Conservation (phyloP, 2,797 vertebrate species). For the Acanthurus lineatus region DNA sequence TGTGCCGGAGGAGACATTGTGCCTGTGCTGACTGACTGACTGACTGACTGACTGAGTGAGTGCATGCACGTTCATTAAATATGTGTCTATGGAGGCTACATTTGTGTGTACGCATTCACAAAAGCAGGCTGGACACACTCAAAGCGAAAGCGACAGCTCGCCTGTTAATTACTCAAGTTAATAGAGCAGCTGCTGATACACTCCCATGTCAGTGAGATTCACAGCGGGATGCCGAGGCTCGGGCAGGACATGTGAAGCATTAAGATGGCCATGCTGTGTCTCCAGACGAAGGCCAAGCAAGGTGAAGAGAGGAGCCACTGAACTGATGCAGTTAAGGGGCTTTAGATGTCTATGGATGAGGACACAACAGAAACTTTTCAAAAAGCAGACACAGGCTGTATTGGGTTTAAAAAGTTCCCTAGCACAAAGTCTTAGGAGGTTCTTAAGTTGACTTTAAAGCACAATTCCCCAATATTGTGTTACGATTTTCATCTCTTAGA, state of each 20-base stretch:
- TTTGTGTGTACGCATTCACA: conserved; percentile 13
- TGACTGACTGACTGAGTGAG: conserved; percentile 14
- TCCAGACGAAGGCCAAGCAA: conserved; percentile 42
- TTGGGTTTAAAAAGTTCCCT: not conserved
- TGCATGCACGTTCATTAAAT: not conserved
- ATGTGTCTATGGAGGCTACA: conserved; percentile 4
- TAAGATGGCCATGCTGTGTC: conserved; percentile 55
- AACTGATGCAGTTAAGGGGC: conserved; percentile 37
- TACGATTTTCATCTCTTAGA: conserved; percentile 43
- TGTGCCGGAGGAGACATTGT: conserved; percentile 41
- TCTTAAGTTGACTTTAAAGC: conserved; percentile 23
- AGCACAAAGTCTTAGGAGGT: not conserved
- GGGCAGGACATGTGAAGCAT: conserved; percentile 51
- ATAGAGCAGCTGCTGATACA: conserved; percentile 76
- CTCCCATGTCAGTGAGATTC: conserved; percentile 59
- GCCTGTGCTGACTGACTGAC: conserved; percentile 13
- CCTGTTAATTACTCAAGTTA: conserved; percentile 74
- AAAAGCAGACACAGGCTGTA: not conserved
- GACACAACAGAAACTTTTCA: conserved; percentile 31
- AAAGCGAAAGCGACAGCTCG: conserved; percentile 46
- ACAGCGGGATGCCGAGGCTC: conserved; percentile 40
- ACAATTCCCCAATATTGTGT: conserved; percentile 13
- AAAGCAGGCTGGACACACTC: conserved; percentile 39
- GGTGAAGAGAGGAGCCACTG: conserved; percentile 42
- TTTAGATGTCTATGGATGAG: conserved; percentile 14